Evolutionary conservation across 2,797 vertebrate genomes (phyloP).

Genomic region (Trachurus trachurus): DNA sequence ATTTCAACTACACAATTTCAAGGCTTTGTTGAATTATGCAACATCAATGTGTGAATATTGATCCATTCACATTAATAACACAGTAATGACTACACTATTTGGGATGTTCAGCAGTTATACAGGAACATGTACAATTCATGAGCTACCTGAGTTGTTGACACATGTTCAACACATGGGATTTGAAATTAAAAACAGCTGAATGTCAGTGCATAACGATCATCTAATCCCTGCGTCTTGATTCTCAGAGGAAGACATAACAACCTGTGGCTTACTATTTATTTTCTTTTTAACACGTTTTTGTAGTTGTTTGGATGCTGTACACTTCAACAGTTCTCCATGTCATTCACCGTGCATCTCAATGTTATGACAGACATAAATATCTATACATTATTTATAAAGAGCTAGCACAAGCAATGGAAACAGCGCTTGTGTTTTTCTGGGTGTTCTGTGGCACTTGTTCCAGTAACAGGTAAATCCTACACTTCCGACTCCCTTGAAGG

Average conservation of each 20-base stretch:
- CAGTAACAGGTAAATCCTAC: not conserved
- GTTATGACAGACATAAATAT: not conserved
- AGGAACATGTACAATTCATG: slow-evolving; percentile 13
- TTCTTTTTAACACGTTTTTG: not conserved
- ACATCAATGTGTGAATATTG: not conserved
- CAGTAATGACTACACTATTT: not conserved
- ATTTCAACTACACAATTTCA: not conserved
- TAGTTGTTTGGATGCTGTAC: not conserved
- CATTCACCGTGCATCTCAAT: not conserved
- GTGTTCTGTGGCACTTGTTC: slow-evolving; percentile 2
- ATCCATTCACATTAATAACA: not conserved
- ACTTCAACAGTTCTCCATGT: not conserved
- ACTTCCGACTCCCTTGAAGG: not conserved
- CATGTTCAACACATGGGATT: not conserved
- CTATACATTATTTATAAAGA: slow-evolving; percentile 8
- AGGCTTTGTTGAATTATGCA: not conserved
- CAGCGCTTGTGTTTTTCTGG: not conserved
- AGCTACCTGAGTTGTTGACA: not conserved
- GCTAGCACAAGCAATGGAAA: not conserved
- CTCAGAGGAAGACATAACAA: not conserved
- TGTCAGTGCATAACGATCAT: not conserved
- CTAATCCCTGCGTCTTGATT: not conserved
- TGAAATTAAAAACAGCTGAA: not conserved
- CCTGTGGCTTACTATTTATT: not conserved
- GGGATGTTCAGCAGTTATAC: not conserved